Percentiles rank a stretch among this genome's conserved stretches.
Evolutionary conservation across 2,888 invertebrate species (phyloP).

Genomic region (Cheiracanthium punctorium): DNA sequence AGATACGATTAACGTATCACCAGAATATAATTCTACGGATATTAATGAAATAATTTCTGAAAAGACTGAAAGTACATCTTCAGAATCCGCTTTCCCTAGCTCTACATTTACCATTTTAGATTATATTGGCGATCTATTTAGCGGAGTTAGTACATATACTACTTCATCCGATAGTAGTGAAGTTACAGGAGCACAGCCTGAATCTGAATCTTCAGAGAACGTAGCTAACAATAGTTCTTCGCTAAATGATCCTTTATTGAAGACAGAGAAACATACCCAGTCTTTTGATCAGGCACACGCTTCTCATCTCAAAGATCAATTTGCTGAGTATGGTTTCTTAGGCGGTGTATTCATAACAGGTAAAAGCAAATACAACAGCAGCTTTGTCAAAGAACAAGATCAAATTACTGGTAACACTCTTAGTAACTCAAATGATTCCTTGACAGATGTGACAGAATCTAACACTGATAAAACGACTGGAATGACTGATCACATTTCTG

Average conservation of each 20-base stretch:
- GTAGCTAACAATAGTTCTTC: no score
- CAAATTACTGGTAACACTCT: no score
- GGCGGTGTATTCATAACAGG: conserved; percentile 42
- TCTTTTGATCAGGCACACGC: neutral
- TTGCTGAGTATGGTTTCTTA: conserved; percentile 20
- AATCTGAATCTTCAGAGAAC: neutral
- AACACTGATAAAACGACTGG: no score
- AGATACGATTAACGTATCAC: no score
- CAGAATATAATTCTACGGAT: no score
- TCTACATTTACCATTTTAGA: neutral
- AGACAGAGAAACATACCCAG: no score
- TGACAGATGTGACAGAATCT: no score
- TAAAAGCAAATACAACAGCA: conserved; percentile 32
- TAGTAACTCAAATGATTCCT: no score
- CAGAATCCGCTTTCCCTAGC: no score
- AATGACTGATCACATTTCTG: neutral
- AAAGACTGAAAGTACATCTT: no score
- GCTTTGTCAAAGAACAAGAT: neutral
- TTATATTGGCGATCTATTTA: conserved; percentile 21
- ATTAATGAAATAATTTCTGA: no score
- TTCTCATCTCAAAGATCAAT: neutral
- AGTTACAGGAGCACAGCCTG: neutral
- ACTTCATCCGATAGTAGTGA: neutral
- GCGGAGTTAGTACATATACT: conserved; percentile 3
- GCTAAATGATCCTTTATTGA: no score